Conservation (phyloP, 2,888 invertebrate genomes). For the Zootermopsis nevadensis region DNA sequence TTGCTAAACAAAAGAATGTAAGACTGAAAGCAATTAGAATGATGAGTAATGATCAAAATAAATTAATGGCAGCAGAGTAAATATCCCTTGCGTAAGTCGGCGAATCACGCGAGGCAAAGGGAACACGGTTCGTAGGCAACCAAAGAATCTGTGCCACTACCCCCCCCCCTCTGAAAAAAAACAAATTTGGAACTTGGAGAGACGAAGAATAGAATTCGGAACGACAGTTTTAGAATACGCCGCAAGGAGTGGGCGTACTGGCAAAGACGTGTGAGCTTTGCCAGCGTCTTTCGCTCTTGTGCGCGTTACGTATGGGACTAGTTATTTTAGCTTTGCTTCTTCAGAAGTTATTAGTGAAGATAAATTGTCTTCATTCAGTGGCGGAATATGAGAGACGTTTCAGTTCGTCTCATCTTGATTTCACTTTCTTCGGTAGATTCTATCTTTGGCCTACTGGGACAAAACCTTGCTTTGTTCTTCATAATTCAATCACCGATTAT, state of each 20-base stretch:
- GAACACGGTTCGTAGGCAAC: not conserved
- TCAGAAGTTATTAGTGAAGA: slow-evolving; percentile 1
- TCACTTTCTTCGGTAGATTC: too few species aligned
- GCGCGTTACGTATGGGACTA: not conserved
- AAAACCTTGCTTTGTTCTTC: too few species aligned
- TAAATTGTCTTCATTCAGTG: not conserved
- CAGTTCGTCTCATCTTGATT: too few species aligned
- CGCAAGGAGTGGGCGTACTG: slow-evolving; percentile 27
- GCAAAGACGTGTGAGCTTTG: slow-evolving; percentile 9
- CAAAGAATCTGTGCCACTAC: slow-evolving; percentile 3
- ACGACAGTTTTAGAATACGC: slow-evolving; percentile 28
- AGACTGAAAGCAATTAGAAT: not conserved
- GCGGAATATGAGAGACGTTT: too few species aligned
- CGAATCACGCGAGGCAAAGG: not conserved
- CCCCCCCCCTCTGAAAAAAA: not conserved
- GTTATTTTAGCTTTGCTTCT: not conserved
- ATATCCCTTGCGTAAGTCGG: not conserved
- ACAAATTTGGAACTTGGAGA: not conserved
- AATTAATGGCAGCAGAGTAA: not conserved
- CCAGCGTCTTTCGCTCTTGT: not conserved
- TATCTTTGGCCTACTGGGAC: too few species aligned
- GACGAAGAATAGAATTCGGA: slow-evolving; percentile 33
- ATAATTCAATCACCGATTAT: too few species aligned
- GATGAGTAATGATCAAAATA: not conserved
- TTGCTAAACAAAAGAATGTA: not conserved